Evolutionary conservation across 2,888 invertebrate genomes (phyloP), one percentile per base, ranked within the genome.

Genomic region (Pocota personata): DNA sequence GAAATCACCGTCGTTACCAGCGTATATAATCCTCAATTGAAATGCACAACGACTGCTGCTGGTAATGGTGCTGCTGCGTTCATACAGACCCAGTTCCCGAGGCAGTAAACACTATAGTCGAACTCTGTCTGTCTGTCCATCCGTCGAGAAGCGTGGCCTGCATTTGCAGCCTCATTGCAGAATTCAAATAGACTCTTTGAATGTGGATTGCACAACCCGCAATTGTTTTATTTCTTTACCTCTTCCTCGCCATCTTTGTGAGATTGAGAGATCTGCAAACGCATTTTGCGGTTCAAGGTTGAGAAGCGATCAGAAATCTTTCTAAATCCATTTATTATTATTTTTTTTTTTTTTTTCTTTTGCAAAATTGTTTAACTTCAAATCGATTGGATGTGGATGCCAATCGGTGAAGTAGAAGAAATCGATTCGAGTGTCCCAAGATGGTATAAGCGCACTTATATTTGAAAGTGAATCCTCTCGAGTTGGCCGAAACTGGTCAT

Each of bases 381-480:
- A 27, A 16, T 62, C 62, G 21, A 52, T 57, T 14, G 27, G 66
- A 10, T 57, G 40, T 46, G 14, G 46, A 35, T 40, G 40, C 50
- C 46, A 52, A 52, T 10, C 50, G 24, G 12, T 32, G 58, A 72
- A 71, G 52, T 64, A 46, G 48, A 57, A 57, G 64, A 64, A 73
- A 67, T 48, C 66, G 50, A 58, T 48, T 67, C 40, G 57, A 43
- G 57, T 46, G 21, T 10, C 40, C 30, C 60, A 60, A 75, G 50
- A 64, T 58, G 46, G 24, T 48, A 72, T 37, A 16, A 50, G 46
- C 27, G 30, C 58, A 14, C 24, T 14, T 40, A 27, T n/a, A 62
- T 73, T 86, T 75, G 76, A 80, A 80, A 80, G 80, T 76, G 75
- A 75, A 69, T 84, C 79, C 79, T 84, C 79, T 60, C 24, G 64